Base-by-base conservation (phyloP, 1,140 invertebrate genomes). In the Uloborus diversus region DNA sequence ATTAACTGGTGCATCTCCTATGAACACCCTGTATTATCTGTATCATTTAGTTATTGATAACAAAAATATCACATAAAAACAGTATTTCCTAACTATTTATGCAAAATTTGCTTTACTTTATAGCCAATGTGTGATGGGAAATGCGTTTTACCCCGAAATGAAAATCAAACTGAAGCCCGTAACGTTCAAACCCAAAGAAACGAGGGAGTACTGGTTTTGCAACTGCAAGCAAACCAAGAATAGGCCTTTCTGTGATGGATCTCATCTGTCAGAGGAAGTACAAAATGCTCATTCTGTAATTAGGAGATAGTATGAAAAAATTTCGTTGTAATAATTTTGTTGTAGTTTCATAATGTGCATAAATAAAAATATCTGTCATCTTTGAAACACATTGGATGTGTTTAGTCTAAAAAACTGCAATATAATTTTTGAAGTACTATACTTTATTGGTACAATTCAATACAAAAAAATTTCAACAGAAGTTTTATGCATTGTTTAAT, bases 201-300 rank as follows among this genome's bases (percentile, higher is more conserved):
- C 92, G 0, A 96, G 96, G 86, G 94, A 97, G 17, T 98, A 98
- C 85, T 99, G 95, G 95, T 88, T 99, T 3, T 99, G 98, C 86
- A 98, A 98, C 85, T 99, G 98, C 86, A 99, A 99, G 86, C 97
- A 99, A 86, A 97, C 97, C 3, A 90, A 90, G 53, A 94, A 96
- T 84, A 89, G 95, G 83, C 98, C 98, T 9, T 99, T 99, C 86
- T 99, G 98, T 90, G 98, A 99, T 90, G 97, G 97, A 27, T 93
- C 96, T 28, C 97, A 99, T 86, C 83, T 85, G 53, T 82, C 81
- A 7, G 64, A 81, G 80, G 80, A 79, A 25, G 84, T 87, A 11
- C 76, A 85, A 76, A 35, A 79, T 51, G 64, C 80, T 9, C 59
- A 57, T 47, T 83, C 86, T 47, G 83, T 84, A 65, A 32, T 78